Evolutionary conservation across 23 tunicate species (phyloP).

Genomic region (Diplosoma virens): DNA sequence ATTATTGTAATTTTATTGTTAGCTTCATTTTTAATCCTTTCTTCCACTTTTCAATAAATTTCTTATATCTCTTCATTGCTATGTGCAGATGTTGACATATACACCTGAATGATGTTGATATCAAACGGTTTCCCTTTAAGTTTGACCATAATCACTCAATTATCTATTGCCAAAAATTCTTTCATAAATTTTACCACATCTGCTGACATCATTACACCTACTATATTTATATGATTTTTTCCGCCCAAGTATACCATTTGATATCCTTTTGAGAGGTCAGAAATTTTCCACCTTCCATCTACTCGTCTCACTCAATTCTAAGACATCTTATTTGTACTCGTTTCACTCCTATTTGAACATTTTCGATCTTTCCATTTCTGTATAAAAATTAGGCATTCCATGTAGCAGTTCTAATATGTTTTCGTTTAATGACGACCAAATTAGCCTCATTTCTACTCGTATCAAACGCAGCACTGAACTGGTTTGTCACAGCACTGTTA

Average conservation of each 20-base stretch:
- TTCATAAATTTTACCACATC: not conserved
- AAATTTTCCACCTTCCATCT: not conserved
- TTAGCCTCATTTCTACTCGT: not conserved
- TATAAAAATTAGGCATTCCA: not conserved
- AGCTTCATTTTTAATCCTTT: not conserved
- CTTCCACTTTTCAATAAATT: not conserved
- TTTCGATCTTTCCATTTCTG: no score
- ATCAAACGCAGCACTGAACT: not conserved
- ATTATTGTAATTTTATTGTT: not conserved
- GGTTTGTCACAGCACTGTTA: not conserved
- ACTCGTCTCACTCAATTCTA: not conserved
- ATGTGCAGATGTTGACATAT: not conserved
- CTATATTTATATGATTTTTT: not conserved
- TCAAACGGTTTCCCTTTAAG: no score
- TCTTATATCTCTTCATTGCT: not conserved
- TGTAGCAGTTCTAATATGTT: not conserved
- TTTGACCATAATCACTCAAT: not conserved
- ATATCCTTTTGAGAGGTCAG: not conserved
- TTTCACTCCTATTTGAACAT: no score
- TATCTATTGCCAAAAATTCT: not conserved
- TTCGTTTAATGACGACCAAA: not conserved
- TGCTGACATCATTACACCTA: not conserved
- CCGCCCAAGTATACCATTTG: not conserved
- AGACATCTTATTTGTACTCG: no score
- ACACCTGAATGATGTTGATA: not conserved